phyloP scores from a whole-genome alignment of 2,113 vertebrate species.

The Rhinolophus sinicus region DNA sequence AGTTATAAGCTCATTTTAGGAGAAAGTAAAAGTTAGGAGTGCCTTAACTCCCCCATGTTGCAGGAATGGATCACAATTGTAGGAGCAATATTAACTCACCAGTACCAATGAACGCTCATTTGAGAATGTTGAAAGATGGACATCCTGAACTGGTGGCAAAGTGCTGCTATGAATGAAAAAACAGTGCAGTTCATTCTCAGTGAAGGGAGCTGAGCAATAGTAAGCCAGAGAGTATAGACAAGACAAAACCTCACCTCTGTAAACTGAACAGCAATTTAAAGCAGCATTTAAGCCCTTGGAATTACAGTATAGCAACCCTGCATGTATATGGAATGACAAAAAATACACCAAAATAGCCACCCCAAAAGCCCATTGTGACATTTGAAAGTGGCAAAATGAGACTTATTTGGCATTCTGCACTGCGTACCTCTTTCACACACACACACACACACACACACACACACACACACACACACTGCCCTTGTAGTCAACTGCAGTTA shows the following conservation, averaged over 20 bases:
- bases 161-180: not conserved
- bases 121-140: not conserved
- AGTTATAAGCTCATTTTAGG: constrained; percentile 16
- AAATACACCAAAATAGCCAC: not conserved
- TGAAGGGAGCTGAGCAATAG: not conserved
- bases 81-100: not conserved
- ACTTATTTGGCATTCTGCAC: not conserved
- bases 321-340: not conserved
- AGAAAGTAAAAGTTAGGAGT: constrained; percentile 50
- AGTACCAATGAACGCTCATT: not conserved
- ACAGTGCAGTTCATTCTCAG: not conserved
- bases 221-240: not conserved
- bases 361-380: not conserved
- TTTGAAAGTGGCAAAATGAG: not conserved
- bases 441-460: not conserved
- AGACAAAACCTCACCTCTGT: not conserved
- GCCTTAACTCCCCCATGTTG: not conserved
- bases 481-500: not conserved
- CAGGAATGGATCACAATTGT: not conserved
- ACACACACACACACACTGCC: not conserved
- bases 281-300: not conserved
- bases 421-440: not conserved
- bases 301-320: not conserved
- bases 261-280: constrained; percentile 15
- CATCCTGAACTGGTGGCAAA: not conserved